phyloP scores from a whole-genome alignment of 2,888 invertebrate genomes.

The Terebella lapidaria region DNA sequence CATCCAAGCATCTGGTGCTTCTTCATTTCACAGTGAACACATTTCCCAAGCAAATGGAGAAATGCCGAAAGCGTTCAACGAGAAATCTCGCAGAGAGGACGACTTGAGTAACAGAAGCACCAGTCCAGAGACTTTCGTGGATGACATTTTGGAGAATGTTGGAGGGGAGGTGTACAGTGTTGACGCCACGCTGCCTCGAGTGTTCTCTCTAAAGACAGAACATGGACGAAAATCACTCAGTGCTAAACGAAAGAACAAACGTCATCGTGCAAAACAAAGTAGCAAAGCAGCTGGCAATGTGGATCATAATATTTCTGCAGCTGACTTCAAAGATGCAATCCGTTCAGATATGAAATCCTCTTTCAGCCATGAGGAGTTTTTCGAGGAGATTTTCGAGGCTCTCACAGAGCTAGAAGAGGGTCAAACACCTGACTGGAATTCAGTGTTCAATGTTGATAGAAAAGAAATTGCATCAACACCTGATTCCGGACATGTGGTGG shows the following conservation, averaged over 20 bases:
- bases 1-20: too few relatives aligned
- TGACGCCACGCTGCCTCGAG: conserved; percentile 3
- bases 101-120: background rate
- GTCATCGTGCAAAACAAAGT: background rate
- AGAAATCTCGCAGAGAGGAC: background rate
- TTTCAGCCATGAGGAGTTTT: background rate
- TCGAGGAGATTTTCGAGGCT: background rate
- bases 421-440: background rate
- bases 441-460: background rate
- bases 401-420: background rate
- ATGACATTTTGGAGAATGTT: background rate
- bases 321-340: background rate
- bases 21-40: too few relatives aligned
- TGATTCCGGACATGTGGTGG: background rate
- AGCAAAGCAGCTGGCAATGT: background rate
- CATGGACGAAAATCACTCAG: background rate
- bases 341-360: background rate
- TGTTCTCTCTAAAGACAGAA: background rate
- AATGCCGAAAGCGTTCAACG: too few relatives aligned
- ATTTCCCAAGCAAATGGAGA: too few relatives aligned
- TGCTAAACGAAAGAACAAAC: background rate
- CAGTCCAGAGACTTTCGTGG: background rate
- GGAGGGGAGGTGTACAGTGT: background rate
- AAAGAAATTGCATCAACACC: background rate
- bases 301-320: background rate